Evolutionary conservation across 2,888 invertebrate species (phyloP).

Genomic region (Diaperis boleti): DNA sequence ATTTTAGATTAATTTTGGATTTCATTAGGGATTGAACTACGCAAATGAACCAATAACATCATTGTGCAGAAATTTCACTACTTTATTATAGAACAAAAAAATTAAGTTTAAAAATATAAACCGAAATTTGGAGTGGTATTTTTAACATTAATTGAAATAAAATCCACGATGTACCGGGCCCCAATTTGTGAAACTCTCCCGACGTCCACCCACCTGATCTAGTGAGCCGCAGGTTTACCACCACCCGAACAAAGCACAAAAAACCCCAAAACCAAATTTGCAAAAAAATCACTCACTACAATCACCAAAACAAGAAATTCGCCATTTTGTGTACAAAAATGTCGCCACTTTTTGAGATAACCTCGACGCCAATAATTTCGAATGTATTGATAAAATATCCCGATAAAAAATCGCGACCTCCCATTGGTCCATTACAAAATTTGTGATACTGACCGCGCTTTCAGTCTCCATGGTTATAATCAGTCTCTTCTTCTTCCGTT

Average conservation of each 20-base stretch:
- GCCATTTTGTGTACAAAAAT: slow-evolving; percentile 23
- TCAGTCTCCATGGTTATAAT: slow-evolving; percentile 50
- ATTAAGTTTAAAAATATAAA: too few species aligned
- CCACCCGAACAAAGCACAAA: neutral
- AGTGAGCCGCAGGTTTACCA: neutral
- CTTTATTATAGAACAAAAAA: too few species aligned
- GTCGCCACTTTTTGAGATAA: slow-evolving; percentile 9
- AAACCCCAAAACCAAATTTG: neutral
- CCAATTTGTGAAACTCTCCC: too few species aligned
- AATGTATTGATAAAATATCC: slow-evolving; percentile 11
- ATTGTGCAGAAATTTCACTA: too few species aligned
- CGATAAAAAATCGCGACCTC: neutral
- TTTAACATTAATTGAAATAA: too few species aligned
- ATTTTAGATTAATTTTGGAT: neutral
- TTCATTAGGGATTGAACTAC: too few species aligned
- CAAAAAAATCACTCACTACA: neutral
- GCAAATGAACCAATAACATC: too few species aligned
- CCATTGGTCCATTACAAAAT: slow-evolving; percentile 6
- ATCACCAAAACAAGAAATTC: neutral
- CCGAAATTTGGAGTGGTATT: too few species aligned
- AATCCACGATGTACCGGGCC: too few species aligned
- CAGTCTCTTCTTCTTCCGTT: slow-evolving; percentile 3
- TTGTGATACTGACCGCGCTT: slow-evolving; percentile 52
- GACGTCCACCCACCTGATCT: neutral
- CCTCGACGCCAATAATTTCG: slow-evolving; percentile 14